Evolutionary conservation across 2,797 vertebrate species (phyloP).

Genomic region (Prunella strophiata): DNA sequence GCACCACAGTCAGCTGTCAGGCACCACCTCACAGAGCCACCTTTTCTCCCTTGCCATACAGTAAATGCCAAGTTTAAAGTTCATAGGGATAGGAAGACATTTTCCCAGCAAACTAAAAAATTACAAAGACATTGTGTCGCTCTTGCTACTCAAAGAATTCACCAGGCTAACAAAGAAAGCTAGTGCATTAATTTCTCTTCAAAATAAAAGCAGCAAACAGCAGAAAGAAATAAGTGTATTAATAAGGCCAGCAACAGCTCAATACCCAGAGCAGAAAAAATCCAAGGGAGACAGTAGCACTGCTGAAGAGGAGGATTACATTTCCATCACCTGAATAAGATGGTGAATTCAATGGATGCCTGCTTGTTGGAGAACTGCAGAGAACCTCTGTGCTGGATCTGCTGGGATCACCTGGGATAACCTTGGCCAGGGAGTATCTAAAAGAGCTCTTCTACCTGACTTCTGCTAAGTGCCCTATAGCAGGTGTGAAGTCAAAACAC

Average conservation of each 20-base stretch:
- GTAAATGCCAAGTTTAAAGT: background rate
- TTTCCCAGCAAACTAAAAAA: background rate
- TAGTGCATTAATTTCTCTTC: background rate
- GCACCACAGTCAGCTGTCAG: rapidly evolving
- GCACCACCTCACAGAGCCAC: background rate
- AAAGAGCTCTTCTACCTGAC: background rate
- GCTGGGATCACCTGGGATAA: background rate
- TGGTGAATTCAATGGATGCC: background rate
- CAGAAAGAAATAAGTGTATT: background rate
- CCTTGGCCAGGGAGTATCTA: background rate
- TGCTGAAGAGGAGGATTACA: background rate
- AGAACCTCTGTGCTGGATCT: background rate
- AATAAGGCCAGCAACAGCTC: background rate
- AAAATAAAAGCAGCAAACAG: background rate
- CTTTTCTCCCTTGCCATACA: background rate
- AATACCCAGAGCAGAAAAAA: background rate
- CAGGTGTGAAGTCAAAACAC: background rate
- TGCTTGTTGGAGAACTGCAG: background rate
- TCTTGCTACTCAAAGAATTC: background rate
- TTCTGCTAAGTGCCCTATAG: background rate
- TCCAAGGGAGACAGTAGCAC: rapidly evolving
- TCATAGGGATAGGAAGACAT: background rate
- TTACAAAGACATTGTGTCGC: background rate
- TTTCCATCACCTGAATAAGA: background rate
- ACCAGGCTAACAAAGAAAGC: background rate